These are phyloP conservation scores for Crossocerus cetratus DNA, from an alignment of 2,888 invertebrate genomes.

Conservation along the genomic window DNA sequence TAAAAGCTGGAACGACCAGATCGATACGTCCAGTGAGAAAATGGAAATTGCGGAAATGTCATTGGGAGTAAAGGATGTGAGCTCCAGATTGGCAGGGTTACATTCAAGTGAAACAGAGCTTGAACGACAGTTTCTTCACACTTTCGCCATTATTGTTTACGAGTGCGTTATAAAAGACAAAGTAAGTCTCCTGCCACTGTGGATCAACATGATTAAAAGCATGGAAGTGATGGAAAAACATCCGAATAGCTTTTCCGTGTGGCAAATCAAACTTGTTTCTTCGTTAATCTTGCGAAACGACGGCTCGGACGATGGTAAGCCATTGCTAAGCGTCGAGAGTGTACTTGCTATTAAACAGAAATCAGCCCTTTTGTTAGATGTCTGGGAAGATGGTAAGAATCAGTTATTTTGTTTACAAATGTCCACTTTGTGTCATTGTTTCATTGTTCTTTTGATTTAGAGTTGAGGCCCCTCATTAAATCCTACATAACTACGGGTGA, in stretches of 20 bases:
- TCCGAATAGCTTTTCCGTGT: slow-evolving; percentile 81
- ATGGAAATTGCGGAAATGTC: slow-evolving; percentile 67
- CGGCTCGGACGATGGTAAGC: slow-evolving; percentile 74
- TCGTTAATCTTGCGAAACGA: slow-evolving; percentile 78
- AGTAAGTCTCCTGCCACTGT: slow-evolving; percentile 85
- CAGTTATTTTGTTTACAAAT: slow-evolving; percentile 5
- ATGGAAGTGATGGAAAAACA: slow-evolving; percentile 79
- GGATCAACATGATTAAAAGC: slow-evolving; percentile 81
- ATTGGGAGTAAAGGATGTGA: slow-evolving; percentile 24
- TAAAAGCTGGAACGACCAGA: slow-evolving; percentile 47
- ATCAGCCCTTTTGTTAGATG: slow-evolving; percentile 79
- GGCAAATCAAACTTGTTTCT: slow-evolving; percentile 86
- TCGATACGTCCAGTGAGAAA: slow-evolving; percentile 55
- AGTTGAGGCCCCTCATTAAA: slow-evolving; percentile 76
- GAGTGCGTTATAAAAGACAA: slow-evolving; percentile 90
- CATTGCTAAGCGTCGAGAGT: slow-evolving; percentile 81
- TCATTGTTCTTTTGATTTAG: slow-evolving; percentile 54
- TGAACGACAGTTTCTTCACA: slow-evolving; percentile 70
- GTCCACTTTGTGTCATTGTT: background rate
- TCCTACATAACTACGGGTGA: slow-evolving; percentile 78
- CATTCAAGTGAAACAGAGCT: slow-evolving; percentile 43
- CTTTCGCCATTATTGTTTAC: slow-evolving; percentile 80
- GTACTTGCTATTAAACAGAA: slow-evolving; percentile 82
- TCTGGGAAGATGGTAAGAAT: slow-evolving; percentile 78
- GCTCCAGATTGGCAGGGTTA: slow-evolving; percentile 36